Conservation (phyloP, 2,797 vertebrate species). For the Acrossocheilus fasciatus region DNA sequence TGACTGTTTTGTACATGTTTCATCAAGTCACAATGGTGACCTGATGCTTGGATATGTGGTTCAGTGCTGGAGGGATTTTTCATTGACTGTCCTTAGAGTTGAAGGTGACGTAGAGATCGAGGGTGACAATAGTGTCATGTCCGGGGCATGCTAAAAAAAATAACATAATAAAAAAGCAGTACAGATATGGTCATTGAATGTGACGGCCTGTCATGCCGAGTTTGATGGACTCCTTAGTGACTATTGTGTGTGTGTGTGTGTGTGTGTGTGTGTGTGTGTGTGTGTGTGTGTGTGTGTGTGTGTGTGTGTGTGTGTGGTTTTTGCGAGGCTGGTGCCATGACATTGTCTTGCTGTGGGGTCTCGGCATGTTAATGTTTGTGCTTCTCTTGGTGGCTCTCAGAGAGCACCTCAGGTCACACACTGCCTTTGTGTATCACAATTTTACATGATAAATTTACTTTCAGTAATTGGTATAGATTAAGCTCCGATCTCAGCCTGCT, state of each 20-base stretch:
- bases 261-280: not conserved
- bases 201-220: conserved; percentile 79
- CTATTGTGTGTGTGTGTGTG: conserved; percentile 20
- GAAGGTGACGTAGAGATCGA: conserved; percentile 67
- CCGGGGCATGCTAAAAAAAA: conserved; percentile 34
- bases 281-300: not conserved
- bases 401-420: not conserved
- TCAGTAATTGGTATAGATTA: not conserved
- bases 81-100: conserved; percentile 44
- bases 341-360: conserved; percentile 54
- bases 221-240: conserved; percentile 71
- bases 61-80: conserved; percentile 40
- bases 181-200: conserved; percentile 76
- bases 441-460: too few species aligned
- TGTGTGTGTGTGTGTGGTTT: not conserved
- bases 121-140: conserved; percentile 79
- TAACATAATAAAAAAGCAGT: conserved; percentile 67
- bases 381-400: not conserved
- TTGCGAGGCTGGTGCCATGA: conserved; percentile 16
- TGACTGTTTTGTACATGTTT: conserved; percentile 32
- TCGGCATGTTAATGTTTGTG: conserved; percentile 18
- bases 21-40: not conserved
- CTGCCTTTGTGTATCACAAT: not conserved
- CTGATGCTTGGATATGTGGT: conserved; percentile 1
- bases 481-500: not conserved